Percentiles rank a stretch among this genome's conserved stretches.
Conservation (phyloP, 2,113 vertebrate genomes). For the Urocolius indicus region DNA sequence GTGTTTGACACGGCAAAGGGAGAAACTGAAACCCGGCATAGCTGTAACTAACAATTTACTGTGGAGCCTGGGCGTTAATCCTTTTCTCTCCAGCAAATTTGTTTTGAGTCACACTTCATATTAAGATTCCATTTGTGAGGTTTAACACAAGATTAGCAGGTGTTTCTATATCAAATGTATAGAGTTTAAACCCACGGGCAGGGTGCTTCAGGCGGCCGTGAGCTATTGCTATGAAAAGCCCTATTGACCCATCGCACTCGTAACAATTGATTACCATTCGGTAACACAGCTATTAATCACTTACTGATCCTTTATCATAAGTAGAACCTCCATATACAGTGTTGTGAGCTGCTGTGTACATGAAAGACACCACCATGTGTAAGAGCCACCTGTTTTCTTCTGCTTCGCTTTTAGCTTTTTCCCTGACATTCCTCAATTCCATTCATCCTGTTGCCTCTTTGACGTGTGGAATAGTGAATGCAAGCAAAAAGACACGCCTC, state of each 20-base stretch:
- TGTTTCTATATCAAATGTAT: neutral
- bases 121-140: constrained; percentile 28
- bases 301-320: constrained; percentile 4
- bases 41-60: constrained; percentile 32
- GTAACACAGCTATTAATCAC: constrained; percentile 35
- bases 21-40: constrained; percentile 5
- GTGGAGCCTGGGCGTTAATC: constrained; percentile 5
- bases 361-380: neutral
- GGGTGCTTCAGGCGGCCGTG: neutral
- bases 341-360: neutral
- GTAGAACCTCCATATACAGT: neutral
- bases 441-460: neutral
- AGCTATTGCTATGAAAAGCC: neutral
- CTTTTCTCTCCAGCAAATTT: constrained; percentile 44
- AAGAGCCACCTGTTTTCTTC: neutral
- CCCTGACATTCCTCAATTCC: neutral
- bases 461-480: neutral
- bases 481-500: neutral
- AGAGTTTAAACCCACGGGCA: neutral
- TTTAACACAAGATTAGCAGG: constrained; percentile 48
- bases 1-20: neutral
- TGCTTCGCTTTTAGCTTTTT: neutral
- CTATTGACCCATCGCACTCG: neutral
- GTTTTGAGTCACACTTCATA: constrained; percentile 29
- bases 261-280: neutral